These are phyloP conservation scores for Mimas tiliae DNA, from an alignment of 2,888 invertebrate species.

Conservation along the genomic window DNA sequence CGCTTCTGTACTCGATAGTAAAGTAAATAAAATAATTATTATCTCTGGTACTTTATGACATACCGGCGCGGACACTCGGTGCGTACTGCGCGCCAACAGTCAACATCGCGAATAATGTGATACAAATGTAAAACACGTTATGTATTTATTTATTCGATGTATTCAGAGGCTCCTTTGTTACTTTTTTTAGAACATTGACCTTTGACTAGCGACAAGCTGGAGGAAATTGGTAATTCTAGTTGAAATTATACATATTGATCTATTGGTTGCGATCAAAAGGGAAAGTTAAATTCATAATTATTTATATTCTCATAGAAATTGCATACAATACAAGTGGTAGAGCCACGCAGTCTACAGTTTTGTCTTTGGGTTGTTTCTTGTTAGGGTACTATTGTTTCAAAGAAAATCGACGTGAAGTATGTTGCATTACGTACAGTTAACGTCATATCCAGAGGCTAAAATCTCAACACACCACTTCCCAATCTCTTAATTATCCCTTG, in stretches of 20 bases:
- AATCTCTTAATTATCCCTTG: too few species aligned
- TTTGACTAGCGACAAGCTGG: conserved; percentile 47
- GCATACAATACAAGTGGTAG: too few species aligned
- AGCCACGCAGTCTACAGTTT: too few species aligned
- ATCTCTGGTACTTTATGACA: conserved; percentile 41
- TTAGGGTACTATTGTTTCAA: too few species aligned
- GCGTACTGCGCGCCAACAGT: conserved; percentile 48
- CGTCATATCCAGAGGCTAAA: too few species aligned
- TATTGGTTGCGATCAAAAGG: neutral
- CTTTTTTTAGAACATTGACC: conserved; percentile 66
- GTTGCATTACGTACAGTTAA: too few species aligned
- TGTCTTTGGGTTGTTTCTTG: too few species aligned
- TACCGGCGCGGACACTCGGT: conserved; percentile 39
- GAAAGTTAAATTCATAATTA: too few species aligned
- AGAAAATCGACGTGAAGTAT: too few species aligned
- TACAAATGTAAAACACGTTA: conserved; percentile 52
- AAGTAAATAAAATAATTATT: conserved; percentile 43
- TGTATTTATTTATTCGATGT: conserved; percentile 65
- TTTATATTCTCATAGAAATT: too few species aligned
- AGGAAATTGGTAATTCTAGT: conserved; percentile 2
- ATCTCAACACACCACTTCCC: too few species aligned
- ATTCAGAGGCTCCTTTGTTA: conserved; percentile 63
- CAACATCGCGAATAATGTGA: conserved; percentile 47
- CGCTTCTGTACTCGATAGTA: conserved; percentile 36
- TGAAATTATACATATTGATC: neutral